Conservation (phyloP, 2,113 vertebrate genomes). For the Coptodon bakossiorum region DNA sequence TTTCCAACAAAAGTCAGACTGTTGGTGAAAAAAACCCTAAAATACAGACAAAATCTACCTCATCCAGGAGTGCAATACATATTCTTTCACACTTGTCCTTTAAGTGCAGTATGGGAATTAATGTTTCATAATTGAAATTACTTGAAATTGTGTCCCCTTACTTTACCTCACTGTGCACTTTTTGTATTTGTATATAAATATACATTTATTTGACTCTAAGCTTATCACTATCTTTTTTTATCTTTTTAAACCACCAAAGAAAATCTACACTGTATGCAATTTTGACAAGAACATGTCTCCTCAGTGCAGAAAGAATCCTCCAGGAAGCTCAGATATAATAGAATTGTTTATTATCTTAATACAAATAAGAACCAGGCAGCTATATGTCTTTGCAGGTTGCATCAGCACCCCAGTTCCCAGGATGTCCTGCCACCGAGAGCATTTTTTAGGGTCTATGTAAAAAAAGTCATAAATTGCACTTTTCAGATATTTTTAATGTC, state of each 20-base stretch:
- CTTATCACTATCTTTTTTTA: neutral
- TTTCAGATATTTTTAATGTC: neutral
- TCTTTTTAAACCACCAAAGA: neutral
- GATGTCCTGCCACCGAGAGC: neutral
- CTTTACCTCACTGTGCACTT: neutral
- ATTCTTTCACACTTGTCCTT: neutral
- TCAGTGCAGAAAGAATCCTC: neutral
- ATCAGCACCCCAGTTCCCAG: neutral
- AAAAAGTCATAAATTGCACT: neutral
- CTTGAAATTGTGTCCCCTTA: neutral
- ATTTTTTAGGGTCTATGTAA: neutral
- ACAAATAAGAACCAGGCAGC: neutral
- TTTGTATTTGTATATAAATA: neutral
- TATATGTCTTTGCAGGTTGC: neutral
- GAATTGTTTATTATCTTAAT: neutral
- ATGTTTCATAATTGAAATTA: neutral
- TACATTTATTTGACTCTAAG: neutral
- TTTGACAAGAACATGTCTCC: neutral
- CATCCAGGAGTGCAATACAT: neutral
- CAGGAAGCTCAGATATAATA: neutral
- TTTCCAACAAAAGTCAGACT: neutral
- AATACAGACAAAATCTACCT: neutral
- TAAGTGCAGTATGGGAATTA: neutral
- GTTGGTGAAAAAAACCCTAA: fast-evolving
- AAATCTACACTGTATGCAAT: neutral